These are phyloP conservation scores for Nyctibius grandis DNA, from an alignment of 2,797 vertebrate genomes.

Conservation along the genomic window DNA sequence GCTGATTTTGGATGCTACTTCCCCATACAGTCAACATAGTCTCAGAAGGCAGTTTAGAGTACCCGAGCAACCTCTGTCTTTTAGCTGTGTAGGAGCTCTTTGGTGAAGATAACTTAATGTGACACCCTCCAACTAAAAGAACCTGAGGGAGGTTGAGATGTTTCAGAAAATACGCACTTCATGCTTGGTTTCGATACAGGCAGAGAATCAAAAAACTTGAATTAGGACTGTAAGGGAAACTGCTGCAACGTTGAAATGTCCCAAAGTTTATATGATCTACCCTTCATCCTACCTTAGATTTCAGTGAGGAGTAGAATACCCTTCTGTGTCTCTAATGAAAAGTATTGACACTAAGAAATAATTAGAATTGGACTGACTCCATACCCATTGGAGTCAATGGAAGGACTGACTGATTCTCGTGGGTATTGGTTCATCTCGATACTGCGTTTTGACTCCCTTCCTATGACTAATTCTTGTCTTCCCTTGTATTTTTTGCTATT, in stretches of 20 bases:
- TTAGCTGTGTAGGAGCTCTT: neutral
- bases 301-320: neutral
- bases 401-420: neutral
- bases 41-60: neutral
- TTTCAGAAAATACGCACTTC: neutral
- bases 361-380: neutral
- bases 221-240: neutral
- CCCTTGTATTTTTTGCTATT: neutral
- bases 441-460: neutral
- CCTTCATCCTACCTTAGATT: neutral
- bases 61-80: neutral
- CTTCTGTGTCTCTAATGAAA: neutral
- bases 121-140: neutral
- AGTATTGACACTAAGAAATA: neutral
- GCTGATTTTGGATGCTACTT: neutral
- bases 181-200: neutral
- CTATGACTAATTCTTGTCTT: neutral
- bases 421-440: neutral
- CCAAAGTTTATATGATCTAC: neutral
- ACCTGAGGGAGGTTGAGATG: neutral
- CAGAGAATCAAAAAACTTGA: neutral
- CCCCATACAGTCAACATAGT: neutral
- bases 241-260: neutral
- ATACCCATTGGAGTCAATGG: neutral
- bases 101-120: neutral